These are phyloP conservation scores for Trichomalopsis sarcophagae DNA, from an alignment of 1,140 invertebrate species.

Conservation along the genomic window DNA sequence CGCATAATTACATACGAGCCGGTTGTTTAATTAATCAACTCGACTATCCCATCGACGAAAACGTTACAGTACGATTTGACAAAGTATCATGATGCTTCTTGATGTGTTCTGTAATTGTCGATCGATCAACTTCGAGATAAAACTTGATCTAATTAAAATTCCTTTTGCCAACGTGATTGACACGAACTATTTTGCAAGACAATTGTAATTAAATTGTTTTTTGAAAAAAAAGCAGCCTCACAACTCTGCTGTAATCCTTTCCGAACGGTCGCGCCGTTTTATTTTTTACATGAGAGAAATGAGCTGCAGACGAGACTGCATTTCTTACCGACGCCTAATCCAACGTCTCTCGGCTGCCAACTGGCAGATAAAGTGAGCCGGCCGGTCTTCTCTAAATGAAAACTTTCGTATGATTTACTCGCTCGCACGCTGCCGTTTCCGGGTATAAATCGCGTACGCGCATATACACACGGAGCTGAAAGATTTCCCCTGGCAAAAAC, in stretches of 20 bases:
- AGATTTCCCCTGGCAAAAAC: conserved; percentile 27
- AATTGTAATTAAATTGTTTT: too few species aligned
- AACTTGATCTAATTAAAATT: too few species aligned
- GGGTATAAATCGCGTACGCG: not conserved
- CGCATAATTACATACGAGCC: too few species aligned
- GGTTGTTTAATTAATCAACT: too few species aligned
- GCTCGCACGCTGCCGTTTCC: not conserved
- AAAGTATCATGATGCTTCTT: too few species aligned
- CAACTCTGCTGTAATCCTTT: not conserved
- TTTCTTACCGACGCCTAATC: conserved; percentile 37
- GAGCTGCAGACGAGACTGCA: conserved; percentile 10
- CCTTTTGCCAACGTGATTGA: too few species aligned
- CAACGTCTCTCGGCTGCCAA: conserved; percentile 38
- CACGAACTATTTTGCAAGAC: too few species aligned
- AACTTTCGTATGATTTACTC: conserved; percentile 39
- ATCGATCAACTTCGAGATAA: too few species aligned
- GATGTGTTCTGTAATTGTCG: too few species aligned
- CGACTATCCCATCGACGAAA: too few species aligned
- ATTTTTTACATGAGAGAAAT: conserved; percentile 18
- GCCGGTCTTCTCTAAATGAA: conserved; percentile 28
- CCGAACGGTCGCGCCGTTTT: not conserved
- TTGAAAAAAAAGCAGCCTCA: not conserved
- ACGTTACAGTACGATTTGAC: too few species aligned
- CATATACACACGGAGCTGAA: not conserved
- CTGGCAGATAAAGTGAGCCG: conserved; percentile 38